Conservation (phyloP, 2,113 vertebrate species). For the Daphoenositta chrysoptera region DNA sequence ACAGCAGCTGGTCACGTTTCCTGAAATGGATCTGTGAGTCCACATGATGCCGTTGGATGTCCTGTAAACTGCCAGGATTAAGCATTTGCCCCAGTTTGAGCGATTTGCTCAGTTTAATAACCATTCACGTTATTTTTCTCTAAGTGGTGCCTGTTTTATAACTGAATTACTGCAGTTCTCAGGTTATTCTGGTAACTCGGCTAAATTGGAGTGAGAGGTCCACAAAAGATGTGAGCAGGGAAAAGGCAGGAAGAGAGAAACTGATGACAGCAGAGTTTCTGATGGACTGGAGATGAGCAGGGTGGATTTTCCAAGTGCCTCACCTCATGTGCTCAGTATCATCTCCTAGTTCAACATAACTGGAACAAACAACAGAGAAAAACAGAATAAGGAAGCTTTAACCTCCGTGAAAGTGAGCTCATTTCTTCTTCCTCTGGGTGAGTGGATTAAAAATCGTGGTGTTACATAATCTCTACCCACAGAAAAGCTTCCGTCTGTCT, state of each 20-base stretch:
- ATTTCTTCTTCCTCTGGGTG: not conserved
- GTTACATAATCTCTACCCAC: not conserved
- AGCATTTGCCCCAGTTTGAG: not conserved
- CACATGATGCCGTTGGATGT: not conserved
- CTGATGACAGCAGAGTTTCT: not conserved
- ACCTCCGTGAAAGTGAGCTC: not conserved
- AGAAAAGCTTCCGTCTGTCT: not conserved
- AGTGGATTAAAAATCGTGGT: not conserved
- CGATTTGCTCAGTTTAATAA: not conserved
- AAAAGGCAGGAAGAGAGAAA: not conserved
- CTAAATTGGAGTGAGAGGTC: not conserved
- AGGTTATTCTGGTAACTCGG: not conserved
- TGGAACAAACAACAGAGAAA: not conserved
- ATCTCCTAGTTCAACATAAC: not conserved
- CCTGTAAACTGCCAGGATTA: not conserved
- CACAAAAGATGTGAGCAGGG: not conserved
- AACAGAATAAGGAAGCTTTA: not conserved
- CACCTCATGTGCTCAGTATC: not conserved
- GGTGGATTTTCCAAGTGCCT: not conserved
- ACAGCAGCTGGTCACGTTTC: not conserved
- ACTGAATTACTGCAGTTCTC: not conserved
- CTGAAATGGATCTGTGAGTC: not conserved
- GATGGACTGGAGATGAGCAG: not conserved
- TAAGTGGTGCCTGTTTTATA: not conserved
- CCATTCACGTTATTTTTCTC: not conserved